Evolutionary conservation across 2,797 vertebrate genomes (phyloP), one percentile per base, ranked within the genome.

Genomic region (Phylloscopus collybita): DNA sequence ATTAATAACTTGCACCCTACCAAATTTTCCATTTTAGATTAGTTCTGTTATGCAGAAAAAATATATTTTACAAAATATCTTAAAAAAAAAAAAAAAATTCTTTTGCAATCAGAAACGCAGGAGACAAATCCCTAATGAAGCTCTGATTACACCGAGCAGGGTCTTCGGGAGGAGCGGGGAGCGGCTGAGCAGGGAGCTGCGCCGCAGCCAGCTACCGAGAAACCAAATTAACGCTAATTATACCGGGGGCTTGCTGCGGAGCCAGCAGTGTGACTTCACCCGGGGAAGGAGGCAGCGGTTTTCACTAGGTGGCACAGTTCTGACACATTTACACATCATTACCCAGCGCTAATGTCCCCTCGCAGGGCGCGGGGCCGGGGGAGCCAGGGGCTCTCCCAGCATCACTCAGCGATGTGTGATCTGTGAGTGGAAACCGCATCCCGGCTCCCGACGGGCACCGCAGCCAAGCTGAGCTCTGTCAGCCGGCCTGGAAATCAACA

Each of bases 301-400:
- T 97, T 97, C 98, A 98, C 98, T 98, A 98, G 98, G 97, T 98
- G 98, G 98, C 98, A 98, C 97, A 98, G 96, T 98, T 97, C 96
- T 97, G 98, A 98, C 98, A 98, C 96, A 91, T 97, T 98, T 97
- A 97, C 98, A 97, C 95, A 96, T 94, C 98, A 98, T 98, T 98
- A 97, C 81, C 96, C 97, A 73, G 92, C 21, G 10, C 94, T 98
- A 97, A 98, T 97, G 97, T 97, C 97, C 93, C 97, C 90, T 97
- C 74, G 54, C 94, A 73, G 96, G 86, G 93, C 54, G 93, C 88
- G n/a, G 80, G 92, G 96, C 95, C 92, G 92, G 78, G 88, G 56
- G 61, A 84, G 57, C 78, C 17, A 69, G 97, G 91, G 73, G 86
- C 64, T 89, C 88, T 79, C 86, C 49, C 74, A 96, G 51, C 87